phyloP scores from a whole-genome alignment of 2,113 vertebrate species.

The Otocyon megalotis region DNA sequence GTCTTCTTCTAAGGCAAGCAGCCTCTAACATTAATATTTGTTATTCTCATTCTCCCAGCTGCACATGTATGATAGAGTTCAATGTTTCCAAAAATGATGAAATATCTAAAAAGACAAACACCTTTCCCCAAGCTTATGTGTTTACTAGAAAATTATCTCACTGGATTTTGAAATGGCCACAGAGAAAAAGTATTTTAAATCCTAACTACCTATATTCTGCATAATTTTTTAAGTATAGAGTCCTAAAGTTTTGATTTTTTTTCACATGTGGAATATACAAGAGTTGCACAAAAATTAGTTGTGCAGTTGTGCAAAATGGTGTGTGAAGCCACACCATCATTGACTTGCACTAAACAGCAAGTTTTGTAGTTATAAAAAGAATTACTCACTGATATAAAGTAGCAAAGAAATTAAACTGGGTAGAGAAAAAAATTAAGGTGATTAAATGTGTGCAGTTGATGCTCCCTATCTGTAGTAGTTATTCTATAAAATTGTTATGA shows the following conservation, averaged over 20 bases:
- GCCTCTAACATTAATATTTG: neutral
- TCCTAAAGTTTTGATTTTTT: neutral
- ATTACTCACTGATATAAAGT: constrained; percentile 46
- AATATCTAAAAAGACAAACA: neutral
- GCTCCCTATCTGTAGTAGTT: neutral
- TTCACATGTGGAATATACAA: neutral
- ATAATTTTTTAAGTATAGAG: neutral
- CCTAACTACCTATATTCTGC: neutral
- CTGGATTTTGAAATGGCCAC: neutral
- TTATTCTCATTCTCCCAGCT: neutral
- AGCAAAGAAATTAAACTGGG: constrained; percentile 60
- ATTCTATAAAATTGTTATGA: neutral
- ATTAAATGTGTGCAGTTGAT: neutral
- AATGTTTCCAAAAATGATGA: neutral
- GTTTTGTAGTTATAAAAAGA: constrained; percentile 1
- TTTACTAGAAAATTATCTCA: constrained; percentile 2
- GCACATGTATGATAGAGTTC: neutral
- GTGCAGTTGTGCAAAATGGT: too few relatives aligned
- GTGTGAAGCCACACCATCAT: too few relatives aligned
- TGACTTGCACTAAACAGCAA: too few relatives aligned
- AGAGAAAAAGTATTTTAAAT: neutral
- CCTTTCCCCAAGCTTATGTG: neutral
- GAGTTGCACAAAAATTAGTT: neutral
- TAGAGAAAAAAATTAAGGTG: constrained; percentile 6
- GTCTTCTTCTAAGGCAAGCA: neutral